Evolutionary conservation across 2,888 invertebrate species (phyloP), one percentile per base, ranked within the genome.

Genomic region (Agrotis puta): DNA sequence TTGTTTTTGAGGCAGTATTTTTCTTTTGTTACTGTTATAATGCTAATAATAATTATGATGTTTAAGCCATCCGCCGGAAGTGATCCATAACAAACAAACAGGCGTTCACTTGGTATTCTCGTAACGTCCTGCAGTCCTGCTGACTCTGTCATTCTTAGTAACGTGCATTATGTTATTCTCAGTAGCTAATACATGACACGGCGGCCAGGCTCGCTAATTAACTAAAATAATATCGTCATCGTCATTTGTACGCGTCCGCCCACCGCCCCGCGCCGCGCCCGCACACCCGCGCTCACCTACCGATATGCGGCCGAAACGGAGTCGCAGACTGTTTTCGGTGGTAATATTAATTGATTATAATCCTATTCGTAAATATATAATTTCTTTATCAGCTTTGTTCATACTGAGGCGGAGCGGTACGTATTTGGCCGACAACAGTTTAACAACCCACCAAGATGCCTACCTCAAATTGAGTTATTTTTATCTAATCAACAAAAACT

Each of bases 201-300:
- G 50, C 43, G 50, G 64, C 57, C 53, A 64, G 59, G 63, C 64
- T 54, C 70, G 53, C 64, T 77, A 82, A 77, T 79, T 72, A 72
- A 79, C 82, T 82, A 64, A 77, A 81, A 81, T 82, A 82, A 77
- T 79, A 81, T 61, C 63, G 65, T 61, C 78, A 81, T 61, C 63
- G 65, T 61, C 78, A 82, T 79, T 77, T 71, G 71, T 74, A 74
- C 65, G 50, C 56, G 81, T 78, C 81, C 78, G 58, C 67, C 78
- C 54, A 50, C 61, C 22, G 20, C 20, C 47, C n/a, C 71, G 7
- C 1, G 3, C 27, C 48, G 3, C 50, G 11, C 5, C 50, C 33
- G 14, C 33, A 20, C 61, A 14, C 47, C 47, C 27, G 45, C 50
- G 14, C 67, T 18, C 48, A 54, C 53, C 53, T 22, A 45, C 45